These are phyloP conservation scores for Microtus ochrogaster DNA, from an alignment of 2,113 vertebrate genomes.

Conservation along the genomic window DNA sequence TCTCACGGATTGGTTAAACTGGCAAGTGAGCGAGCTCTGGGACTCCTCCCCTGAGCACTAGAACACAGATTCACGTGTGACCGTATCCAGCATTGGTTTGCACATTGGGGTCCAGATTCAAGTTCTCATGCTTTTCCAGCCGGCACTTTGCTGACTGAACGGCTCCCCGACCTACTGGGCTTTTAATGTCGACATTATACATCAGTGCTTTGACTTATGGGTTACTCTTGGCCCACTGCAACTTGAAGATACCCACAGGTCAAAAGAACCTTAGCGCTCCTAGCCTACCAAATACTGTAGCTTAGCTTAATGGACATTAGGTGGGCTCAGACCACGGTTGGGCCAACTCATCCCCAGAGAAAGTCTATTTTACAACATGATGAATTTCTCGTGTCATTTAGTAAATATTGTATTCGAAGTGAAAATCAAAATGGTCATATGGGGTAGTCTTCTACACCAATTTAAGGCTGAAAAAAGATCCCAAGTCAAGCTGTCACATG, in stretches of 20 bases:
- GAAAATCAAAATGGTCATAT: neutral
- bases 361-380: neutral
- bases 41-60: too few species aligned
- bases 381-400: neutral
- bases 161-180: too few species aligned
- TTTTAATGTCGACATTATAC: neutral
- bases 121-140: neutral
- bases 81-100: too few species aligned
- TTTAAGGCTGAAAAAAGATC: neutral
- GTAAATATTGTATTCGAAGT: neutral
- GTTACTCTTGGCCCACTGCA: neutral
- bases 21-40: neutral
- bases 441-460: neutral
- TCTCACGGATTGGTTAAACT: neutral
- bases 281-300: neutral
- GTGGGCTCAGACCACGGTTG: neutral
- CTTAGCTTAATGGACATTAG: neutral
- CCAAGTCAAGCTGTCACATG: neutral
- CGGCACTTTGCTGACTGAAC: neutral
- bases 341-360: neutral
- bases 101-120: neutral
- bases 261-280: neutral
- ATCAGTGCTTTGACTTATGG: neutral
- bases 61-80: neutral
- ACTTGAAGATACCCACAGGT: neutral